phyloP scores from a whole-genome alignment of 1,140 invertebrate species.

The Trinorchestia longiramus region DNA sequence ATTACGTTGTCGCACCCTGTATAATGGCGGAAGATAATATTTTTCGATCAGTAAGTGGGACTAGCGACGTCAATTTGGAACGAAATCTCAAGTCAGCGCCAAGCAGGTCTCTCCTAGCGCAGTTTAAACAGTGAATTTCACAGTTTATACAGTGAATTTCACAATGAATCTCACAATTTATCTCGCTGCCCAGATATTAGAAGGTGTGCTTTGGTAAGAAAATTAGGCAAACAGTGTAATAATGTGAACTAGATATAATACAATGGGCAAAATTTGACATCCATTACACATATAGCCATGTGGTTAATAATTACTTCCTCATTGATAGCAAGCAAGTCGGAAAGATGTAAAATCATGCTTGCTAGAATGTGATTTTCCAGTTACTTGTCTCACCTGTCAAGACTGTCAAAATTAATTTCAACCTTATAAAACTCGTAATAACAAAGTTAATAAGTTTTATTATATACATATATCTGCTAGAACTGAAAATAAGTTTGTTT shows the following conservation, averaged over 20 bases:
- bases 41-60: background rate
- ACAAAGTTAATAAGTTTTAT: background rate
- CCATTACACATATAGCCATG: background rate
- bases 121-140: background rate
- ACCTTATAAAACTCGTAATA: background rate
- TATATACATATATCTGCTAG: background rate
- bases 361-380: background rate
- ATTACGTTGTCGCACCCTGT: too few species aligned
- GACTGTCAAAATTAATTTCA: background rate
- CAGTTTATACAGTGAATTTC: background rate
- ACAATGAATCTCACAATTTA: background rate
- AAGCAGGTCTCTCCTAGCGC: too few species aligned
- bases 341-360: background rate
- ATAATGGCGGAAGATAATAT: background rate
- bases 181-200: background rate
- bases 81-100: background rate
- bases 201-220: background rate
- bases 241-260: background rate
- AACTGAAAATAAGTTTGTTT: background rate
- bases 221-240: background rate
- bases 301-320: background rate
- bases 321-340: background rate
- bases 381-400: background rate
- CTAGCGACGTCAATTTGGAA: background rate
- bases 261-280: background rate